Evolutionary conservation across 2,113 vertebrate genomes (phyloP), one percentile per base, ranked within the genome.

Genomic region (Danionella cerebrum): DNA sequence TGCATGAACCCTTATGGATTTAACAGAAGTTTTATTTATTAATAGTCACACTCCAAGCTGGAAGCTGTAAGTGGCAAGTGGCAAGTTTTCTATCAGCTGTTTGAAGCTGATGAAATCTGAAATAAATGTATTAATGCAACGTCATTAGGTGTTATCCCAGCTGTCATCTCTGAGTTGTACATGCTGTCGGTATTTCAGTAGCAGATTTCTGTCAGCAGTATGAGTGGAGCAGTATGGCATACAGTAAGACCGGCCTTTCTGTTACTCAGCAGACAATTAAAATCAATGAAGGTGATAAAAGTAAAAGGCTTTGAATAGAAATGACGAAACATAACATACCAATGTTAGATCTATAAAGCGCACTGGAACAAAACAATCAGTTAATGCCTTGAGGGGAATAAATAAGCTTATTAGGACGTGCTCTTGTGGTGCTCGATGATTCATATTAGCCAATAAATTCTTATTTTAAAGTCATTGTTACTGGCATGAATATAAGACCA

Each of bases 121-220:
- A 48, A 24, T 2, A 64, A 64, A 14, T 13, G 1, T 64, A 48
- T 35, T 48, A 48, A 50, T 64, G 41, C 42, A 1, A 44, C 48
- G 60, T 50, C 44, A 64, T 64, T 48, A 36, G 22, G 24, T 36
- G 60, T 64, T 64, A 27, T 64, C 44, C 29, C 44, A 64, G 48
- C 60, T 64, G 60, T 64, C 58, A 1, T n/a, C 24, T 60, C 29
- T 35, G 18, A 14, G 36, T 6, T 16, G 42, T 64, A 18, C 16
- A 19, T 1, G 27, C 42, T 63, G 42, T 41, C 27, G 7, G 1
- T 3, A 7, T 33, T 48, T 35, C 59, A 63, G 10, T 1, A 35
- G 29, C 5, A 35, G n/a, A 36, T 10, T 48, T 25, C 42, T 33
- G 42, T 44, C 42, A 63, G 24, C 42, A 44, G 38, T 44, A 29